Evolutionary conservation across 2,113 vertebrate species (phyloP).

Genomic region (Cottus gobio): DNA sequence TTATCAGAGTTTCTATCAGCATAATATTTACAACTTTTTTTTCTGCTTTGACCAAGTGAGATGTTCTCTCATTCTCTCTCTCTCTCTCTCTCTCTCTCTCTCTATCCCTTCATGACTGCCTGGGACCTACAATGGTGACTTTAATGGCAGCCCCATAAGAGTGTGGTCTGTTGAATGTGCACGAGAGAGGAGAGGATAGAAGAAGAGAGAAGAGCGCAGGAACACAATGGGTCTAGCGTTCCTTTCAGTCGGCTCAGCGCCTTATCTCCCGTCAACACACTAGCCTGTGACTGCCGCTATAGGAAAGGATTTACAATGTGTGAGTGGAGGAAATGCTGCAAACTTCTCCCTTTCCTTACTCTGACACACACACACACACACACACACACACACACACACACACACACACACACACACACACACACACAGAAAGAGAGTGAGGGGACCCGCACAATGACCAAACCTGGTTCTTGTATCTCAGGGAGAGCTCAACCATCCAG

Average conservation of each 20-base stretch:
- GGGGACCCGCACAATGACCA: slow-evolving; percentile 66
- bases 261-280: slow-evolving; percentile 86
- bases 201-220: slow-evolving; percentile 64
- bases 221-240: slow-evolving; percentile 78
- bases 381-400: too few relatives aligned
- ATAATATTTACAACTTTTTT: background rate
- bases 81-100: background rate
- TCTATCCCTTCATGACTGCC: slow-evolving; percentile 15
- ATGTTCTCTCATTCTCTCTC: slow-evolving; percentile 10
- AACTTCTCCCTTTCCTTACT: slow-evolving; percentile 64
- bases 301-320: slow-evolving; percentile 85
- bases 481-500: slow-evolving; percentile 54
- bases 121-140: slow-evolving; percentile 49
- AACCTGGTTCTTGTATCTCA: slow-evolving; percentile 62
- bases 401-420: too few relatives aligned
- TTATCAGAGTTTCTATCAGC: background rate
- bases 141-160: slow-evolving; percentile 65
- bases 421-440: background rate
- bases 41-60: slow-evolving; percentile 55
- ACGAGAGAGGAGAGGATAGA: slow-evolving; percentile 58
- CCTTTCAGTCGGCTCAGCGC: slow-evolving; percentile 75
- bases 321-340: slow-evolving; percentile 73
- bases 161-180: slow-evolving; percentile 59
- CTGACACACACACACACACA: slow-evolving; percentile 17
- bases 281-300: slow-evolving; percentile 76